Base-by-base conservation (phyloP, 2,888 invertebrate species). In the Limnephilus rhombicus region DNA sequence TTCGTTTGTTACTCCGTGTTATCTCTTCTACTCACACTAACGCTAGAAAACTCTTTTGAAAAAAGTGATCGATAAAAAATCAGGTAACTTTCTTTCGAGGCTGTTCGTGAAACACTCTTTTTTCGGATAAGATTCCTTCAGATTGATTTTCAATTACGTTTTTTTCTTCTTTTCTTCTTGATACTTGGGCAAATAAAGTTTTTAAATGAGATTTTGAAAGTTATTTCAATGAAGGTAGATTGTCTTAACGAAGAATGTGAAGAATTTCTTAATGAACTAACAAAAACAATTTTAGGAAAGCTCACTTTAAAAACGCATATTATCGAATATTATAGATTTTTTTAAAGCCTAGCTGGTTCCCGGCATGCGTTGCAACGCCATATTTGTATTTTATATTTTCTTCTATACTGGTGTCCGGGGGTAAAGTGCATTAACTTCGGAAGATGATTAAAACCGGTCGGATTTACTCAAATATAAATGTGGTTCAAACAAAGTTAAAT, bases 1-100 rank as follows among this genome's bases (percentile, higher is more conserved):
- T 89, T 89, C 89, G 82, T 89, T 89, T 89, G 81, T 80, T 89
- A 18, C 89, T 89, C n/a, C 89, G 89, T 89, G 89, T 89, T 89
- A 89, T 89, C 89, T 45, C 89, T 24, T 7, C 41, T 81, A n/a
- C n/a, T 11, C n/a, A 11, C 45, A 45, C 45, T 12, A 45, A 45
- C 12, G 45, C 45, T 12, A 29, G 29, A 29, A 81, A 34, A 81
- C n/a, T 29, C 81, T 45, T 89, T 82, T 89, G 80, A 81, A 81
- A 80, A n/a, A 41, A 81, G 81, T 37, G 82, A 45, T 41, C 41
- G 81, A 31, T 45, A 81, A 89, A 85, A 86, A 86, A 41, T 45
- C 41, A 86, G 86, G 86, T 86, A n/a, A 45, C 45, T 86, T 24
- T 86, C 24, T 86, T 29, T 49, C 49, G 11, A 41, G 24, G n/a